A percentile compares a stretch with the other conserved stretches of the same genome.
phyloP scores from a whole-genome alignment of 2,113 vertebrate species.

The Shinisaurus crocodilurus region DNA sequence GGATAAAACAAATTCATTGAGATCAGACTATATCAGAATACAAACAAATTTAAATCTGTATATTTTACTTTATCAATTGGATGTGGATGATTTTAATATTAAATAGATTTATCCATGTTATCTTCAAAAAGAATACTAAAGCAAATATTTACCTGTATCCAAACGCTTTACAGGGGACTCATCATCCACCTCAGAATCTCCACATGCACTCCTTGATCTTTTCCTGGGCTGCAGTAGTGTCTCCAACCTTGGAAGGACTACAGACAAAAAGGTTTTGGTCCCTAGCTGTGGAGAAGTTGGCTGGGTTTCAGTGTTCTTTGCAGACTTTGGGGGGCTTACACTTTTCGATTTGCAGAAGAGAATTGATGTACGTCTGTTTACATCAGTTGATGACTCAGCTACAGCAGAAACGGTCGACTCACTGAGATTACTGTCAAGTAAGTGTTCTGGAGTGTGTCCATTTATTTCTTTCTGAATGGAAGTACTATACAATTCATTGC shows the following conservation, averaged over 20 bases:
- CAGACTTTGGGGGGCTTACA: conserved; percentile 86
- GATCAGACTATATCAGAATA: not conserved
- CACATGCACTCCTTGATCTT: conserved; percentile 90
- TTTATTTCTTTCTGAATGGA: conserved; percentile 83
- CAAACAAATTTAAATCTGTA: not conserved
- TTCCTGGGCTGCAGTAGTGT: conserved; percentile 95
- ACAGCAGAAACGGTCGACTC: conserved; percentile 88
- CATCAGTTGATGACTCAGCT: conserved; percentile 86
- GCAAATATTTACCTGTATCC: conserved; percentile 86
- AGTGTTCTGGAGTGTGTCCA: conserved; percentile 86
- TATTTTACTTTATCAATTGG: not conserved
- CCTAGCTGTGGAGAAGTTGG: conserved; percentile 88
- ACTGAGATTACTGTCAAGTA: conserved; percentile 86
- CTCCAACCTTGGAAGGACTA: conserved; percentile 98
- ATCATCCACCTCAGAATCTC: conserved; percentile 84
- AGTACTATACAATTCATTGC: conserved; percentile 82
- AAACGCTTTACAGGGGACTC: conserved; percentile 90
- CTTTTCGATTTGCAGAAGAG: conserved; percentile 95
- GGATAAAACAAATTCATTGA: not conserved
- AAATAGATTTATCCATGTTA: conserved; percentile 15
- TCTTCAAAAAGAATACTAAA: conserved; percentile 47
- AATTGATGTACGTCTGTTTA: conserved; percentile 91
- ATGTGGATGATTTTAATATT: not conserved
- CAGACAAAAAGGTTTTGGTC: conserved; percentile 97
- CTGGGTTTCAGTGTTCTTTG: conserved; percentile 83